Conservation (phyloP, 2,113 vertebrate species). For the Siphamia tubifer region DNA sequence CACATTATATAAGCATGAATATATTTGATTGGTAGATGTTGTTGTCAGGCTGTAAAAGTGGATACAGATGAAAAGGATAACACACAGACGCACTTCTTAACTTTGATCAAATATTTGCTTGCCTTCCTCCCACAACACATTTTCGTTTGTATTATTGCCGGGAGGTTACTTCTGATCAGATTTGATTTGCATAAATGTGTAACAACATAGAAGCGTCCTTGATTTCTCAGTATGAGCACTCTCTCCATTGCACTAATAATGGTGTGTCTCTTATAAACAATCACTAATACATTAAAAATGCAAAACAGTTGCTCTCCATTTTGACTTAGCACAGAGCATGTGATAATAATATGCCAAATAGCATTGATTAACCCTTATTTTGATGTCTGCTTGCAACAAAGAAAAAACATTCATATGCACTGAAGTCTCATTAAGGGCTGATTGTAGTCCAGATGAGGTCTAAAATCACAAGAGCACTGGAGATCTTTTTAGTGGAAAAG, state of each 20-base stretch:
- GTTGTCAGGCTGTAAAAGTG: slow-evolving; percentile 30
- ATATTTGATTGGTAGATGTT: slow-evolving; percentile 26
- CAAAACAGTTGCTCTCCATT: slow-evolving; percentile 23
- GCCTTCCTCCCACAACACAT: slow-evolving; percentile 22
- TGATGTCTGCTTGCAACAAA: not conserved
- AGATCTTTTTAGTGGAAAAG: not conserved
- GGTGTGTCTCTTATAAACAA: slow-evolving; percentile 7
- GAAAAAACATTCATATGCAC: not conserved
- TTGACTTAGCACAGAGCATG: slow-evolving; percentile 21
- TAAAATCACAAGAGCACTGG: not conserved
- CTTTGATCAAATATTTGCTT: slow-evolving; percentile 62
- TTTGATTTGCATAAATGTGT: slow-evolving; percentile 57
- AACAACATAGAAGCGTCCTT: slow-evolving; percentile 36
- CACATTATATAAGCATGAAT: slow-evolving; percentile 3
- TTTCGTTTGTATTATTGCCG: slow-evolving; percentile 41
- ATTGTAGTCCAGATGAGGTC: not conserved
- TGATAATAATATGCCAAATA: slow-evolving; percentile 33
- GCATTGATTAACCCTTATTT: slow-evolving; percentile 10
- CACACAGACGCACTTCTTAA: slow-evolving; percentile 17
- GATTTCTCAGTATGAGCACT: slow-evolving; percentile 54
- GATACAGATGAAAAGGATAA: slow-evolving; percentile 26
- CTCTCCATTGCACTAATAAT: slow-evolving; percentile 39
- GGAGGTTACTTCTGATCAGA: slow-evolving; percentile 52
- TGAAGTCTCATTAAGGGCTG: not conserved
- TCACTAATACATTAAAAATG: slow-evolving; percentile 51